Evolutionary conservation across 2,113 vertebrate genomes (phyloP), one percentile per base, ranked within the genome.

Genomic region (Myotis brandtii): DNA sequence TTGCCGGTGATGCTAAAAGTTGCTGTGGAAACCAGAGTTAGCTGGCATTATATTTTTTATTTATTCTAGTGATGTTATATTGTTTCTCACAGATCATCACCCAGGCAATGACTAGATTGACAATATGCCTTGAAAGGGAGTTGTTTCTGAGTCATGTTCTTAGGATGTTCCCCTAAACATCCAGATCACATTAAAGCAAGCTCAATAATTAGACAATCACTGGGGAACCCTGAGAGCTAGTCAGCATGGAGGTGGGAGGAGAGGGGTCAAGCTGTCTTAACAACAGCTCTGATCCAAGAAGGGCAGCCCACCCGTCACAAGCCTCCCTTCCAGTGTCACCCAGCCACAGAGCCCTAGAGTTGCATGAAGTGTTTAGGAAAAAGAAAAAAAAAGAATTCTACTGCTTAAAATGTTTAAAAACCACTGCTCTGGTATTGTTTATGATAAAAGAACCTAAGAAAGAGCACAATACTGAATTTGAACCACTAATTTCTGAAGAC

Each of bases 401-500:
- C 30, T 62, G 12, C 67, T 59, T 81, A 46, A 81, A 80, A 82
- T 14, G 30, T 79, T 96, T 91, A 48, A 88, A 92, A 89, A 32
- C 54, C 50, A 46, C 11, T 2, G 23, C 23, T 88, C 17, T 43
- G 9, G 7, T 66, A 17, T 96, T 70, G 43, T 94, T 92, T 96
- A 95, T 67, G 52, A 86, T 52, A 83, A 95, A 90, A 92, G 66
- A 95, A 85, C 67, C 48, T 43, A 92, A 95, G 80, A 84, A 66
- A 62, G 89, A 95, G 59, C 48, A 79, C 40, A 87, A 75, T 93
- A 83, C 62, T 76, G 86, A 96, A 73, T 92, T 87, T 79, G 64
- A 94, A 66, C 88, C 79, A 32, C 27, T 17, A 91, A 97, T 96
- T 94, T 81, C 89, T 91, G 94, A 96, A 95, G 94, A 97, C 72